Percentiles rank a stretch among this genome's conserved stretches.
Evolutionary conservation across 2,797 vertebrate species (phyloP).

Genomic region (Sebastes elongatus): DNA sequence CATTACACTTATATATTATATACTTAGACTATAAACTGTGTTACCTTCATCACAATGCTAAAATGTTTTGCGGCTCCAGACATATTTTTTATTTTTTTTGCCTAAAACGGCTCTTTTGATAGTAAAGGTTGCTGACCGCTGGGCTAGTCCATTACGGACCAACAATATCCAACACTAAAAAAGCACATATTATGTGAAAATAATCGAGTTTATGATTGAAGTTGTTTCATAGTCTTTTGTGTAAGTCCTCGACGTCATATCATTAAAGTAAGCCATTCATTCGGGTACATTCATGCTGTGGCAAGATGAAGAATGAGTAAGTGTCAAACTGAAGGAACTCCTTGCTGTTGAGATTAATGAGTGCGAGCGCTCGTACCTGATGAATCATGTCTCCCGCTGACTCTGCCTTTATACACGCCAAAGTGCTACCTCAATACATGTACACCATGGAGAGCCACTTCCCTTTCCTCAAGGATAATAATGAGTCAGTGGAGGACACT

Average conservation of each 20-base stretch:
- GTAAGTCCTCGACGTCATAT: too few species aligned
- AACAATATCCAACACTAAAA: not conserved
- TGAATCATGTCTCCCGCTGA: not conserved
- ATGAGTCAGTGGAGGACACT: conserved; percentile 3
- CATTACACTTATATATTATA: too few species aligned
- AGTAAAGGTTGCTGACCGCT: too few species aligned
- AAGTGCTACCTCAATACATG: not conserved
- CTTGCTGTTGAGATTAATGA: conserved; percentile 14
- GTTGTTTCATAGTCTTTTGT: not conserved
- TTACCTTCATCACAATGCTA: too few species aligned
- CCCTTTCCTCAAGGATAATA: not conserved
- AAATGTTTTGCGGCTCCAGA: too few species aligned
- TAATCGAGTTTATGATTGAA: not conserved
- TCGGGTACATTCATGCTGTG: not conserved
- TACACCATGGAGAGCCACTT: not conserved
- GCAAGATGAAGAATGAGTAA: not conserved
- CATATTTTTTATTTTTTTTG: too few species aligned
- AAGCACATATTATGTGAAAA: not conserved
- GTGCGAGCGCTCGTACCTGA: not conserved
- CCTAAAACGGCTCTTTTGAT: too few species aligned
- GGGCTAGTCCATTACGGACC: not conserved
- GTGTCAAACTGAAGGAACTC: not conserved
- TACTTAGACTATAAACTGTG: too few species aligned
- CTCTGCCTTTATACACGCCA: not conserved
- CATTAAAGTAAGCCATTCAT: not conserved